Evolutionary conservation across 2,888 invertebrate genomes (phyloP), one percentile per base, ranked within the genome.

Genomic region (Megamerina dolium): DNA sequence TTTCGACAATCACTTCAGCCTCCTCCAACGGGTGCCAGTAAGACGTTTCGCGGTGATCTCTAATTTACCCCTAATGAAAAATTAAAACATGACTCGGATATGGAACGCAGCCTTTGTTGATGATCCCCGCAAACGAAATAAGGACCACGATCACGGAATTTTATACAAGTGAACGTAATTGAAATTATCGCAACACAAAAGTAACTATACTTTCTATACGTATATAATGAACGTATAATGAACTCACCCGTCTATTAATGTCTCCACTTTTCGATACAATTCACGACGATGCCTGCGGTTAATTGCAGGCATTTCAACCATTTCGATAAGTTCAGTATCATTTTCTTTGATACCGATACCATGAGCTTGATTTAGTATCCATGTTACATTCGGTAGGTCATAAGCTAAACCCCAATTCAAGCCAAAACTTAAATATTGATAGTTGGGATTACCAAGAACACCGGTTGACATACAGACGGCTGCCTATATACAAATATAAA

Each of bases 381-480:
- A 76, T 0, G 79, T 77, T 17, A 70, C 65, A 48, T 80, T 79
- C 1, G 79, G 79, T 38, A 80, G 60, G 40, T 79, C 75, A 46
- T 82, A 84, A 0, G 84, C 81, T 31, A 83, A 73, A 35, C 82
- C 83, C 82, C 83, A 83, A 70, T 83, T 83, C 19, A 83, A 58
- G 5, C 81, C 81, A 56, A 80, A 77, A 10, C 80, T 78, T 52
- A 80, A 78, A 41, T 78, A 77, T 3, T 77, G 75, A 0, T 71
- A 71, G 0, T 75, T 66, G 1, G 79, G 80, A 58, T 78, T 77
- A 8, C 78, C 78, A 20, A 77, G 66, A 5, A 76, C 60, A 52
- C 78, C 78, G 8, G 80, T 73, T 34, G 81, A 80, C 72, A 80
- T 64, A 50, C 82, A 82, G 14, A 77, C 73, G 1, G 82, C 80